Conservation (phyloP, 1,140 invertebrate species). For the Maconellicoccus hirsutus region DNA sequence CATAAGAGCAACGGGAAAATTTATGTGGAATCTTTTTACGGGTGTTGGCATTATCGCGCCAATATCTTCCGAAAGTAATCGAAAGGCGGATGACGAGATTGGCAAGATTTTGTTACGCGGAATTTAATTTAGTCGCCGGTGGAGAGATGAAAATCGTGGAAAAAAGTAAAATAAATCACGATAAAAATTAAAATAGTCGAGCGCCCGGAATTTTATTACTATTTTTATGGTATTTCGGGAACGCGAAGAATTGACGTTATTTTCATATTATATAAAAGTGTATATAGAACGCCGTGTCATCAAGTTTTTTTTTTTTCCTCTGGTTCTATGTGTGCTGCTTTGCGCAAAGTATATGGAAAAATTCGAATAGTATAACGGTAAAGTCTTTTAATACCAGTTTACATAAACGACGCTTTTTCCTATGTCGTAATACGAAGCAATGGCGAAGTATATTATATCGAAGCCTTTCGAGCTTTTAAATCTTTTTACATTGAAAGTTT, state of each 20-base stretch:
- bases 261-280: background rate
- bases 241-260: background rate
- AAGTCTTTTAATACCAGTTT: background rate
- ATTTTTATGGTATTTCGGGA: background rate
- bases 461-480: constrained; percentile 8
- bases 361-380: background rate
- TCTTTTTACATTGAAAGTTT: constrained; percentile 9
- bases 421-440: background rate
- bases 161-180: background rate
- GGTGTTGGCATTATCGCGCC: background rate
- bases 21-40: constrained; percentile 4
- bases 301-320: background rate
- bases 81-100: background rate
- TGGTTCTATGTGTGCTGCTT: no score
- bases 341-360: background rate
- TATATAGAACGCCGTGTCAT: background rate
- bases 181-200: background rate
- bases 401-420: background rate
- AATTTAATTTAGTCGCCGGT: background rate
- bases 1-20: background rate
- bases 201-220: background rate
- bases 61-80: background rate
- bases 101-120: background rate
- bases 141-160: background rate
- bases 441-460: background rate